Base-by-base conservation (phyloP, 2,113 vertebrate genomes). In the Patagioenas fasciata region DNA sequence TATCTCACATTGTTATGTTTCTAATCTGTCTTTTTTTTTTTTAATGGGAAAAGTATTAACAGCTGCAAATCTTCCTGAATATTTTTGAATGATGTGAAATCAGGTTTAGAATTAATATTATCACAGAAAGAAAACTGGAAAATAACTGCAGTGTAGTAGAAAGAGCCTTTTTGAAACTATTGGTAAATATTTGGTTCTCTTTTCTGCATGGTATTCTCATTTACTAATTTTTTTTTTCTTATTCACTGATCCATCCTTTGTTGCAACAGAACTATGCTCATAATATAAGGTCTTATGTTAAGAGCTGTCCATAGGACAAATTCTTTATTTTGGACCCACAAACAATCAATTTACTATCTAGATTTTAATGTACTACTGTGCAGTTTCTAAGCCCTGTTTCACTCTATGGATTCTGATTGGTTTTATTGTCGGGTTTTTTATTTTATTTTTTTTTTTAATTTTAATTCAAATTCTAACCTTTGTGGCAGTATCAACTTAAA, bases 1-100 rank as follows among this genome's bases (percentile, higher is more conserved):
- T 88, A 21, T 44, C 29, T 78, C 48, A 42, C 47, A 26, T 17
- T 57, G 7, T 81, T 80, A 16, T 80, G 5, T 74, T 90, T 82
- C 91, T 88, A 64, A 73, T 94, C 78, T 80, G 28, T 67, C 78
- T 69, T 61, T 20, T 17, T 66, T 96, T 96, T 82, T 80, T 80
- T 56, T 25, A 83, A 10, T 79, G 21, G 5, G n/a, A 34, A 92
- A 91, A 66, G 20, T 58, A 64, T 42, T 86, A 79, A 89, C 54
- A 78, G 29, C 5, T 62, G 36, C n/a, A 61, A 12, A 62, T 86
- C 73, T 40, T 83, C 5, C 80, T 91, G 42, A 85, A 93, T 94
- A 56, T 71, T 95, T 93, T 50, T 93, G 81, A 83, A 32, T 91
- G 10, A 58, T 70, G 7, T 31, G 56, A 96, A 85, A 81, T 79